Conservation (phyloP, 1,140 invertebrate genomes). For the Nasonia longicornis region DNA sequence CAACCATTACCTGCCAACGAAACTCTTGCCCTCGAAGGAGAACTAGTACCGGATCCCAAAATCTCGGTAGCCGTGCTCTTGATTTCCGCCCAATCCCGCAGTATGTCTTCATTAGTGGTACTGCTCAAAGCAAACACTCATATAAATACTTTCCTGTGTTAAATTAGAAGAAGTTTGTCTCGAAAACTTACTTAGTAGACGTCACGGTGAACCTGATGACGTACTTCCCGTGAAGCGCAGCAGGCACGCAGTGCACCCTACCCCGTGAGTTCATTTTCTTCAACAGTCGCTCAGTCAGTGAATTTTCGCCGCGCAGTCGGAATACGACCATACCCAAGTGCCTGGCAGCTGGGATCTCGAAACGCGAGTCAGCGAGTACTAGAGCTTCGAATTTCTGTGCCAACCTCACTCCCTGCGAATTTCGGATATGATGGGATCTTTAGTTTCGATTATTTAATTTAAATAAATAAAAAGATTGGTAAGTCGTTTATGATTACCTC, state of each 20-base stretch:
- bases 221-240: constrained; percentile 89
- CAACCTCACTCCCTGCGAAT: constrained; percentile 78
- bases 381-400: constrained; percentile 92
- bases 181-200: constrained; percentile 75
- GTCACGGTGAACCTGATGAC: constrained; percentile 93
- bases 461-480: neutral
- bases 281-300: constrained; percentile 85
- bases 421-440: neutral
- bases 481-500: constrained; percentile 71
- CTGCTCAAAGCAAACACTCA: constrained; percentile 51
- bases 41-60: constrained; percentile 70
- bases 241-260: constrained; percentile 92
- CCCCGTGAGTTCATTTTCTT: constrained; percentile 89
- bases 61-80: constrained; percentile 82
- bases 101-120: constrained; percentile 90
- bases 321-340: constrained; percentile 95
- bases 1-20: constrained; percentile 79
- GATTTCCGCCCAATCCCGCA: constrained; percentile 92
- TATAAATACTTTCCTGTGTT: too few species aligned
- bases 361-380: constrained; percentile 83
- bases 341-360: constrained; percentile 90
- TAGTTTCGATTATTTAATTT: neutral
- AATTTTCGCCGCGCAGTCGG: constrained; percentile 85
- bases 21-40: constrained; percentile 73
- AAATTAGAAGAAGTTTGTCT: too few species aligned